phyloP scores from a whole-genome alignment of 2,797 vertebrate genomes.

The Carcharodon carcharias region DNA sequence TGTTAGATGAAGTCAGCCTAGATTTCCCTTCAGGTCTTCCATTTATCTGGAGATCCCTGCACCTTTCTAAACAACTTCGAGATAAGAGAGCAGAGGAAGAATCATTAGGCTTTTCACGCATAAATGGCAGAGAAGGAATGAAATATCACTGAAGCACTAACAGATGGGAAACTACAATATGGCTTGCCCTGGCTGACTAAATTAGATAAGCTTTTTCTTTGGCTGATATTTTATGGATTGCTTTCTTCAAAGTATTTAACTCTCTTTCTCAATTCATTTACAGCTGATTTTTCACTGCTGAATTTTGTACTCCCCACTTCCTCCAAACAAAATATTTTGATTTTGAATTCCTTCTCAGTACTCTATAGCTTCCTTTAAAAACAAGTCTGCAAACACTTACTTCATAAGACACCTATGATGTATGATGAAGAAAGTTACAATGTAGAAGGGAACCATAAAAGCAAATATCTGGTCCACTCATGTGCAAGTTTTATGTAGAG shows the following conservation, averaged over 20 bases:
- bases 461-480: background rate
- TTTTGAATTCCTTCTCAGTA: background rate
- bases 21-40: background rate
- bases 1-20: background rate
- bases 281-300: background rate
- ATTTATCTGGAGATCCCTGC: background rate
- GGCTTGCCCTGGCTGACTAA: background rate
- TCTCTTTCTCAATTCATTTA: background rate
- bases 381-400: background rate
- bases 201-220: background rate
- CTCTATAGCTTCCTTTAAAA: background rate
- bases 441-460: background rate
- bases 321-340: background rate
- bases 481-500: background rate
- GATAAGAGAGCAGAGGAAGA: background rate
- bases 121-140: background rate
- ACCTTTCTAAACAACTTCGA: background rate
- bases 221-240: background rate
- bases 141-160: background rate
- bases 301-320: background rate
- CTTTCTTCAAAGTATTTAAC: background rate
- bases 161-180: background rate
- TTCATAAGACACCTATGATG: background rate
- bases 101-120: background rate
- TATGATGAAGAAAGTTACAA: background rate